A percentile compares a stretch with the other conserved stretches of the same genome.
These are phyloP conservation scores for Machimus rusticus DNA, from an alignment of 2,888 invertebrate genomes.

Conservation along the genomic window DNA sequence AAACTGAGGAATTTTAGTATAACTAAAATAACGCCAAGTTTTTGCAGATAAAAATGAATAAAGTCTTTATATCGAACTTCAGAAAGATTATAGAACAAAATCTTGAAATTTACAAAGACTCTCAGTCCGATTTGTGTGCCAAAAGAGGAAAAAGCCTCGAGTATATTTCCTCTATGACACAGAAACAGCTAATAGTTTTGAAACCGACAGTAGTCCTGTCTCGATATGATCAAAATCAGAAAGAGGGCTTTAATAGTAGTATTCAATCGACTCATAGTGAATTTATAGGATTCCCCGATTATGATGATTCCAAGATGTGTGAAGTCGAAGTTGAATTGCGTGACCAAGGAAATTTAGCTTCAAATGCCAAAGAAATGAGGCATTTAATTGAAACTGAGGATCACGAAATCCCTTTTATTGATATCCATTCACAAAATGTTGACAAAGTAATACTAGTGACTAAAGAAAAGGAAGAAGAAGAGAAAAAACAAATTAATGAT, in stretches of 20 bases:
- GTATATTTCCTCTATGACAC: not conserved
- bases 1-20: not conserved
- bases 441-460: not conserved
- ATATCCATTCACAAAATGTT: not conserved
- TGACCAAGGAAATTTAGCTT: not conserved
- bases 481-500: not conserved
- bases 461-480: not conserved
- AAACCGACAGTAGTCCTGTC: not conserved
- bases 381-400: not conserved
- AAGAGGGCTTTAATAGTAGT: not conserved
- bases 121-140: not conserved
- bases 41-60: not conserved
- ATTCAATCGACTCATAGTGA: not conserved
- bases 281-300: not conserved
- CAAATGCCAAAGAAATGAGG: not conserved
- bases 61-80: not conserved
- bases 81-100: not conserved
- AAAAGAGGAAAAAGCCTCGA: not conserved
- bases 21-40: not conserved
- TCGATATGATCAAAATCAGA: not conserved
- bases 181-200: not conserved
- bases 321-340: not conserved
- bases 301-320: not conserved
- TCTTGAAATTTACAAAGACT: not conserved
- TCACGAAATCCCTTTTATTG: not conserved